Evolutionary conservation across 2,888 invertebrate genomes (phyloP), one percentile per base, ranked within the genome.

Genomic region (Hydrotaea diabolus): DNA sequence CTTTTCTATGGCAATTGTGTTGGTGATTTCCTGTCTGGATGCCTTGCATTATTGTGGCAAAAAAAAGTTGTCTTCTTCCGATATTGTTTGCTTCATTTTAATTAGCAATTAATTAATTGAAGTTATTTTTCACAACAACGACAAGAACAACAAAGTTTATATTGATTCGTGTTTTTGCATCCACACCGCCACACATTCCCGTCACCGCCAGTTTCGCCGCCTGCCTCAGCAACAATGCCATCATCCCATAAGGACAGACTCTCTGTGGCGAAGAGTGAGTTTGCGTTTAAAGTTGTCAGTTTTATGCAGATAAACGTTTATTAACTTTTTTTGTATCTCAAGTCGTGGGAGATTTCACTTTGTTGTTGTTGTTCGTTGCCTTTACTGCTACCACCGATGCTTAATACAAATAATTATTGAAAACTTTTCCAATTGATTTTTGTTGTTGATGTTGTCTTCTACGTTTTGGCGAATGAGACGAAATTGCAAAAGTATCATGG

Each of bases 31-130:
- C 9, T 43, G 39, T 39, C 39, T 39, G 66, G 19, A 11, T 39
- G 36, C 1, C 62, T 31, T 69, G 43, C 46, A 66, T 66, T 19
- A 13, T 66, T n/a, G 36, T 4, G 2, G 31, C 31, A 31, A 31
- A 31, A n/a, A n/a, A 31, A 62, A 62, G 36, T 23, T 62, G 21
- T 59, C 15, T 23, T 69, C 46, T 46, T 69, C 23, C 43, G 46
- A 21, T 69, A 69, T 39, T 23, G 31, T 23, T 78, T 74, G 73
- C 76, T 79, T 82, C 79, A 77, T 79, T 85, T 85, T 85, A 85
- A 85, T 85, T 85, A 85, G 85, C 85, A 85, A 85, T 85, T 85
- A 85, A 85, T 85, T 85, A 85, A 85, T 85, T 82, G 76, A 85
- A 85, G 85, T 85, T 78, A 66, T 81, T 69, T 79, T 75, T 82